Conservation (phyloP, 2,113 vertebrate species). For the Bungarus multicinctus region DNA sequence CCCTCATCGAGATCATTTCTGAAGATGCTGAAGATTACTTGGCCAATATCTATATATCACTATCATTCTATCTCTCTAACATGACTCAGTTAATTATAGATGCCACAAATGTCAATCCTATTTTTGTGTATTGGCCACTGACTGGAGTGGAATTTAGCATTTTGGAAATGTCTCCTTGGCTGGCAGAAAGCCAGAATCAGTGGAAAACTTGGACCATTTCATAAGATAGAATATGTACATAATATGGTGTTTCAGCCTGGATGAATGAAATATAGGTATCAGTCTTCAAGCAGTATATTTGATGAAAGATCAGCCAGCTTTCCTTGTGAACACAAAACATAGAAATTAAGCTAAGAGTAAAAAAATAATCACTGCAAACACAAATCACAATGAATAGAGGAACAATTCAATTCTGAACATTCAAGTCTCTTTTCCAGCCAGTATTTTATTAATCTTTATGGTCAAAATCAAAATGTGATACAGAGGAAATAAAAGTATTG, state of each 20-base stretch:
- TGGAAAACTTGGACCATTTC: neutral
- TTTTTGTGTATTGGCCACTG: neutral
- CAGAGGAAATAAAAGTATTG: neutral
- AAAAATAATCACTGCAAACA: neutral
- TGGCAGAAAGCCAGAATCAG: neutral
- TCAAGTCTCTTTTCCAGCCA: neutral
- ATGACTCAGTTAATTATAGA: neutral
- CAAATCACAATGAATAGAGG: neutral
- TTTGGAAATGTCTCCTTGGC: neutral
- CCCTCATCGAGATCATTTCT: neutral
- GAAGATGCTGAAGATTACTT: neutral
- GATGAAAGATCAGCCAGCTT: neutral
- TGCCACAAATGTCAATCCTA: neutral
- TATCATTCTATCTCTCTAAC: neutral
- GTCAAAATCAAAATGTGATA: neutral
- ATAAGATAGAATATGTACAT: neutral
- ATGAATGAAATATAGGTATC: neutral
- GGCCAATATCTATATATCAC: neutral
- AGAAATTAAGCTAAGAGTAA: neutral
- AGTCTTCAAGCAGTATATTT: neutral
- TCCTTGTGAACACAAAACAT: neutral
- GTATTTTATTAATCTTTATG: neutral
- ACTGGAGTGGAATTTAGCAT: neutral
- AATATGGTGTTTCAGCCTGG: neutral
- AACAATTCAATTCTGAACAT: neutral